phyloP scores from a whole-genome alignment of 2,113 vertebrate genomes.

The Mastomys natalensis region DNA sequence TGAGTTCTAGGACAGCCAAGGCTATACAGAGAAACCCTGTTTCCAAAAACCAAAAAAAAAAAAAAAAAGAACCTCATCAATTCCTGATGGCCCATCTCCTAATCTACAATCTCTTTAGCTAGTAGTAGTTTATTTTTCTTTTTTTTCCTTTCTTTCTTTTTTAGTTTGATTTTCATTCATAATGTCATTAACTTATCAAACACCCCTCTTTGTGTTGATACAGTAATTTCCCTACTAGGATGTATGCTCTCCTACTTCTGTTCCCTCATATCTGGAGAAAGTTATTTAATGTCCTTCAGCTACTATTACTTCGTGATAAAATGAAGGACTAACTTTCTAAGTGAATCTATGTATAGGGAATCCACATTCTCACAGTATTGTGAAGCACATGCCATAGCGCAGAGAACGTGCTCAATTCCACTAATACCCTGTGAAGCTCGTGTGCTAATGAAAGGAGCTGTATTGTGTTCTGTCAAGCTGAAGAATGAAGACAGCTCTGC shows the following conservation, averaged over 20 bases:
- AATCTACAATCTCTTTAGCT: not conserved
- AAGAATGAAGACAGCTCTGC: slow-evolving; percentile 50
- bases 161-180: not conserved
- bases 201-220: not conserved
- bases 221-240: not conserved
- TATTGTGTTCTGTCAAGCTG: slow-evolving; percentile 47
- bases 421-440: slow-evolving; percentile 23
- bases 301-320: slow-evolving; percentile 2
- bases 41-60: no score
- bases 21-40: no score
- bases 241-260: not conserved
- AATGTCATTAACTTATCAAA: not conserved
- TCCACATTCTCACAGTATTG: not conserved
- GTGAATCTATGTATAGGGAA: not conserved
- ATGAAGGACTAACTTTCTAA: not conserved
- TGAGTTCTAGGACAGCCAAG: no score
- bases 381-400: not conserved
- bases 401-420: slow-evolving; percentile 36
- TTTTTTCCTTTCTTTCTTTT: not conserved
- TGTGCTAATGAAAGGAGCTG: slow-evolving; percentile 48
- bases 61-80: not conserved
- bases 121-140: not conserved
- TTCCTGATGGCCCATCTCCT: not conserved
- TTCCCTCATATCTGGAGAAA: not conserved
- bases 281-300: slow-evolving; percentile 29